phyloP scores from a whole-genome alignment of 2,888 invertebrate species.

The Acleris emargana region DNA sequence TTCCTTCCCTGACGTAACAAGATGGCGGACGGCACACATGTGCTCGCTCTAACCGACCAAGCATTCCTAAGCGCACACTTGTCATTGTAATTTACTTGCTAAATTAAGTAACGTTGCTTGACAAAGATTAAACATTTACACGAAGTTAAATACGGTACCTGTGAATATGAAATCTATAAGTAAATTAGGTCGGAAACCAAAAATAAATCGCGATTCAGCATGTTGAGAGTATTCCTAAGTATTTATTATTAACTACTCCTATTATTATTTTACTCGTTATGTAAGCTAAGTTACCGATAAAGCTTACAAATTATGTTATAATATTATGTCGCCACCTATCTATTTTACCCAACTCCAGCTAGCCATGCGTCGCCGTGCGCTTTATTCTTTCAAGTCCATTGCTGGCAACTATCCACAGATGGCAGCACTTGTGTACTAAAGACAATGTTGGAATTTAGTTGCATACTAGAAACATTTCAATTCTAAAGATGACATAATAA shows the following conservation, averaged over 20 bases:
- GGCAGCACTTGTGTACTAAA: conserved; percentile 20
- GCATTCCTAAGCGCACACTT: conserved; percentile 31
- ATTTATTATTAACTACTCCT: not conserved
- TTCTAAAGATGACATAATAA: conserved; percentile 19
- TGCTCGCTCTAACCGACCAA: conserved; percentile 35
- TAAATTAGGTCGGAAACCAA: not conserved
- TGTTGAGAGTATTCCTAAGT: not conserved
- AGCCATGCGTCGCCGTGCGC: not conserved
- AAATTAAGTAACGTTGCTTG: not conserved
- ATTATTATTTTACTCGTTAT: not conserved
- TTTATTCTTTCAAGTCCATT: not conserved
- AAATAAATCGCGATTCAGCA: not conserved
- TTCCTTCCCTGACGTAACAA: conserved; percentile 76
- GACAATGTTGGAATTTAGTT: not conserved
- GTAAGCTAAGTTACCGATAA: not conserved
- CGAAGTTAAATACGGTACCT: too few relatives aligned
- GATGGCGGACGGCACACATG: conserved; percentile 66
- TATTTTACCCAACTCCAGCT: not conserved
- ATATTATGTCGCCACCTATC: conserved; percentile 14
- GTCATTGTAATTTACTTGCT: conserved; percentile 11
- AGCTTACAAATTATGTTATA: not conserved
- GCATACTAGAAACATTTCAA: not conserved
- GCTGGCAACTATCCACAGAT: conserved; percentile 8
- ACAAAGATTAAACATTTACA: too few relatives aligned
- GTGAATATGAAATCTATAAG: too few relatives aligned